Evolutionary conservation across 2,113 vertebrate genomes (phyloP), one percentile per base, ranked within the genome.

Genomic region (Dermatemys mawii): DNA sequence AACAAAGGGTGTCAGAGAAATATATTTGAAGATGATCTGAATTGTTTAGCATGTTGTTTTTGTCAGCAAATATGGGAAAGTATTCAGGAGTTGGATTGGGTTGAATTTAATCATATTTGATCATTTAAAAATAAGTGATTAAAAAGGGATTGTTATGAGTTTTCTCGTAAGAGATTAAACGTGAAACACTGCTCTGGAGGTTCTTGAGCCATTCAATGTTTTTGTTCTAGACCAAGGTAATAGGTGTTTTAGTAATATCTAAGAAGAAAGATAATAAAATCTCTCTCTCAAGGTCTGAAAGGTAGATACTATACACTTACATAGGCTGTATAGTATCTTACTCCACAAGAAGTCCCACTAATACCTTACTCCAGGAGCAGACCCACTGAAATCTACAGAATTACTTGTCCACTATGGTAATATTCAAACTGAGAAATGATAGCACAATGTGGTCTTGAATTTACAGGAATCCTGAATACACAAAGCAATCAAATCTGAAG

Each of bases 31-130:
- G 80, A 2, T 50, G 89, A 63, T 84, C 55, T 88, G 90, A 63
- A 22, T 78, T 50, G 6, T 1, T 1, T 67, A 73, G 67, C 46
- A 81, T 14, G 48, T 41, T 11, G 27, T 32, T 0, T 35, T 2
- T 41, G 90, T 86, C 96, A 10, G 48, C 89, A 78, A 84, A 82
- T 54, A 21, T 2, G 6, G 13, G 81, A 11, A 60, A 13, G 90
- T 70, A 95, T 92, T 86, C 90, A 51, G 93, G 94, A 94, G n/a
- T 24, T 41, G 93, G 0, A 13, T 91, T 5, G 84, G 41, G 5
- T 6, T 1, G 79, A 82, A 63, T 1, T 0, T 35, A 0, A 29
- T 79, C 26, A 0, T 7, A 5, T 44, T 44, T 11, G 55, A 70
- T 95, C 89, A 17, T 94, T 88, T 91, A 82, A n/a, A 38, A 12